Evolutionary conservation across 2,797 vertebrate genomes (phyloP).

Genomic region (Gambelia wislizenii): DNA sequence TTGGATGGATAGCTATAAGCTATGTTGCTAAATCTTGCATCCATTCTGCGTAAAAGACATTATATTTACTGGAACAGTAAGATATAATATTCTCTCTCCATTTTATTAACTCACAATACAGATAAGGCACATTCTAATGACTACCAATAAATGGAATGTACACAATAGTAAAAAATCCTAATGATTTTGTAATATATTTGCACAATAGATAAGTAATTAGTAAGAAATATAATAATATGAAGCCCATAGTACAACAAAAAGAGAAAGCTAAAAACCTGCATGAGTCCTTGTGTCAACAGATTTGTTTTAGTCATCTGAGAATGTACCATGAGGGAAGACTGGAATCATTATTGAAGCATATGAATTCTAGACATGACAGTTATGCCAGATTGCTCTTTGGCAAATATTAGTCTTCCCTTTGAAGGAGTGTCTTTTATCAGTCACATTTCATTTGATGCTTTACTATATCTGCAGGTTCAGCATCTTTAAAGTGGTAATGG

Average conservation of each 20-base stretch:
- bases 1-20: neutral
- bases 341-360: neutral
- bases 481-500: constrained; percentile 19
- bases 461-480: constrained; percentile 14
- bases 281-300: neutral
- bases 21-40: neutral
- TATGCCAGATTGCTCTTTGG: constrained; percentile 15
- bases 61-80: neutral
- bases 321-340: neutral
- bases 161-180: neutral
- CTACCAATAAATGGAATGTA: neutral
- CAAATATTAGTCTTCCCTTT: constrained; percentile 30
- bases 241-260: neutral
- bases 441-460: constrained; percentile 28
- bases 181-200: neutral
- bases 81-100: too few species aligned
- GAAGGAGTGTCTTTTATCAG: constrained; percentile 25
- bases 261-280: too few species aligned
- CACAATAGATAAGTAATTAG: neutral
- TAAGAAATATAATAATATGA: neutral
- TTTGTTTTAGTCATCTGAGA: neutral
- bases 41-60: too few species aligned
- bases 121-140: neutral
- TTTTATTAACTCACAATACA: neutral
- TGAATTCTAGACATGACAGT: constrained; percentile 20